Conservation (phyloP, 2,888 invertebrate genomes). For the Crepidodera aurea region DNA sequence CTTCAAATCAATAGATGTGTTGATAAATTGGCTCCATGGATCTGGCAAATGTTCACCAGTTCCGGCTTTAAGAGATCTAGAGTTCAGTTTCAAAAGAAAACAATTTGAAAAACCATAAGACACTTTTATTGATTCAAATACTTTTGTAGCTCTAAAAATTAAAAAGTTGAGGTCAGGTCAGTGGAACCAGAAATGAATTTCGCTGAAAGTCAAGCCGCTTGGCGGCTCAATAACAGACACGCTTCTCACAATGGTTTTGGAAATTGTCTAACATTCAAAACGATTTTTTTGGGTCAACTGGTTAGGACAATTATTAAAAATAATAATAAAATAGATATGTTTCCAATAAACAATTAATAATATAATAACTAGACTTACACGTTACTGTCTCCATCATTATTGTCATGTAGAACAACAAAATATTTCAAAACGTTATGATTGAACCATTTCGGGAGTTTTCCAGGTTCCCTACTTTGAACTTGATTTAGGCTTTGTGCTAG, state of each 20-base stretch:
- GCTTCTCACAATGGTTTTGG: too few species aligned
- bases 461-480: slow-evolving; percentile 67
- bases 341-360: slow-evolving; percentile 1
- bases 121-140: slow-evolving; percentile 85
- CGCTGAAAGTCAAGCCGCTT: too few species aligned
- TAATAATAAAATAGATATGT: too few species aligned
- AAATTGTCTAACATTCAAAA: too few species aligned
- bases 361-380: slow-evolving; percentile 67
- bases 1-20: slow-evolving; percentile 60
- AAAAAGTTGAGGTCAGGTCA: background rate
- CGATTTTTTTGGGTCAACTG: too few species aligned
- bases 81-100: slow-evolving; percentile 90
- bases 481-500: slow-evolving; percentile 83
- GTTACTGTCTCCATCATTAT: slow-evolving; percentile 73
- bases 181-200: too few species aligned
- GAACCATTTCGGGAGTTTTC: slow-evolving; percentile 86
- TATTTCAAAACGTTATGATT: slow-evolving; percentile 83
- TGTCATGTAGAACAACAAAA: slow-evolving; percentile 90
- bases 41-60: slow-evolving; percentile 72
- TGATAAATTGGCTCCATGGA: slow-evolving; percentile 85
- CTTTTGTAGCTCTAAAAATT: slow-evolving; percentile 76
- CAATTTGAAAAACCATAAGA: slow-evolving; percentile 88
- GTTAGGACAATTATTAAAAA: too few species aligned
- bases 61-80: slow-evolving; percentile 69
- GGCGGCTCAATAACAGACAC: too few species aligned